Conservation (phyloP, 1,140 invertebrate species). For the Camponotus vicinus region DNA sequence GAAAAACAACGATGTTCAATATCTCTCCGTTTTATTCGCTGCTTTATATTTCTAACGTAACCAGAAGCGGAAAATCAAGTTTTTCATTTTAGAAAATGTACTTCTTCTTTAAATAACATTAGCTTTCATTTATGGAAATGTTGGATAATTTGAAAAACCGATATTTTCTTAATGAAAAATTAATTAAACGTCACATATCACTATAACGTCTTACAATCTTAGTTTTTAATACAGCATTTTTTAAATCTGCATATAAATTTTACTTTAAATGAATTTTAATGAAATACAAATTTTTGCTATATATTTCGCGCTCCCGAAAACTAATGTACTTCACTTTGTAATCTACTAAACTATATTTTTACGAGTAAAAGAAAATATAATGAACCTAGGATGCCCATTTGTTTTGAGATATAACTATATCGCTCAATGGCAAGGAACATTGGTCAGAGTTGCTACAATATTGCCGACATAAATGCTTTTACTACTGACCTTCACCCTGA, state of each 20-base stretch:
- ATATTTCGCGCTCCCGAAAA: background rate
- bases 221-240: background rate
- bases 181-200: background rate
- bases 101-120: background rate
- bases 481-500: slow-evolving; percentile 63
- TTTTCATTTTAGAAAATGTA: background rate
- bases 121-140: background rate
- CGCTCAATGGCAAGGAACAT: slow-evolving; percentile 13
- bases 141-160: background rate
- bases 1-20: slow-evolving; percentile 11
- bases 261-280: background rate
- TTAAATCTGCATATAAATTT: background rate
- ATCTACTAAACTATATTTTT: background rate
- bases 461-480: slow-evolving; percentile 70
- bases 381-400: background rate
- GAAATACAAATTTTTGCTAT: background rate
- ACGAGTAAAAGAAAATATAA: slow-evolving; percentile 16
- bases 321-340: background rate
- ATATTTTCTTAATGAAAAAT: background rate
- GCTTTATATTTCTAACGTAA: slow-evolving; percentile 11
- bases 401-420: slow-evolving; percentile 22
- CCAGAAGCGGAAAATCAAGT: background rate
- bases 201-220: background rate
- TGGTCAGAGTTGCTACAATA: slow-evolving; percentile 49
- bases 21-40: slow-evolving; percentile 1